Evolutionary conservation across 2,888 invertebrate genomes (phyloP), one percentile per base, ranked within the genome.

Genomic region (Conus canariensis): DNA sequence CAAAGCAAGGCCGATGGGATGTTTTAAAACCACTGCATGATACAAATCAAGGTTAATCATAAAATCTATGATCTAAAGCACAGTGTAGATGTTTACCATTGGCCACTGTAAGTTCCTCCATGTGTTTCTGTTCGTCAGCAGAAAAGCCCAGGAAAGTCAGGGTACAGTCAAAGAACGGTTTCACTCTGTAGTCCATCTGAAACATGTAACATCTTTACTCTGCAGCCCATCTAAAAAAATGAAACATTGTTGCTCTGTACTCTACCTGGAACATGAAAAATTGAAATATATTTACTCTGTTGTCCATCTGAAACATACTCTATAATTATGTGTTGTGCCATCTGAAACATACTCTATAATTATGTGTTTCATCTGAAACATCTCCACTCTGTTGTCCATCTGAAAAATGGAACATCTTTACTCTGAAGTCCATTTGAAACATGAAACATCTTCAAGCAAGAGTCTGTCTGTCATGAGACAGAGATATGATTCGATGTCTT

Each of bases 141-240:
- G 98, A 97, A 97, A 99, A 99, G 10, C 99, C 99, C 95, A 98
- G 97, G 96, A 99, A 99, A 96, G 98, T 98, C 87, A 99, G 97
- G 94, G 97, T 97, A 90, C 98, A 98, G 60, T 98, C 98, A 96
- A 98, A 98, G 96, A 99, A 99, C 90, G 98, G 98, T 96, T 98
- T 98, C 93, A 99, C 96, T 95, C 98, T 98, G 97, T 95, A 93
- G 56, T 77, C 77, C 83, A 60, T 85, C 92, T 92, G 91, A 45
- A 90, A 90, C 56, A 58, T 45, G 45, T 2, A 99, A 99, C 90
- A 98, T 98, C 96, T 98, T 98, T 93, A 99, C 96, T 95, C 98
- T 98, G 97, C 94, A 93, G 56, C 67, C 77, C 83, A 60, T 85
- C 92, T 92, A 45, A 45, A 45, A 30, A 45, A 45, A 45, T 45